Evolutionary conservation across 2,797 vertebrate species (phyloP), one percentile per base, ranked within the genome.

Genomic region (Adrianichthys oophorus): DNA sequence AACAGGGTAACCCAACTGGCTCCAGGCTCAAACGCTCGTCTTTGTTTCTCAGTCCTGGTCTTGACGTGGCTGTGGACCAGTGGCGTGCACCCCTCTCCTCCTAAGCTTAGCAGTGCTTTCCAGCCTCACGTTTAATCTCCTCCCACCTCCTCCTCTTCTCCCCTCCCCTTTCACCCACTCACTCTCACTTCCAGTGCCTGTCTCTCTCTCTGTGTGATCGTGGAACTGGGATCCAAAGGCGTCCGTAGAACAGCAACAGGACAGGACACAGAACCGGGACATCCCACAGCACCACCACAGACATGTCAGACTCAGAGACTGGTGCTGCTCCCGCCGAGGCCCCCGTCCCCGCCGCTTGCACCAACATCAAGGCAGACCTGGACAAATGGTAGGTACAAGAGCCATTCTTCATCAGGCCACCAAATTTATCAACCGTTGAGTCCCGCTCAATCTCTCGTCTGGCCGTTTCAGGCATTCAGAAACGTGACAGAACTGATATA

Each of bases 271-370:
- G 64, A 67, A 62, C 61, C 62, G 57, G 29, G 37, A 56, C 71
- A 66, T 69, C 68, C 67, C 74, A 46, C 68, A 76, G 10, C 72
- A 62, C 32, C 43, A 59, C 63, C 47, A 52, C 63, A 78, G 79
- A 80, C 80, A 93, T 93, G 92, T 91, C 91, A 40, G 92, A 93
- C 85, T 88, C 89, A 0, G 87, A 92, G 86, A 87, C 76, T 37
- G 52, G 74, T 37, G 61, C 74, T 15, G 70, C 85, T 66, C 83
- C 86, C 4, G 58, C 76, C 0, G 87, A 92, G 76, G 83, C 85
- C 77, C 82, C 89, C 10, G 79, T 92, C 67, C 91, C 92, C 4
- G 75, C 85, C 46, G 79, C 83, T 15, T 93, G 92, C 56, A 74
- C 80, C 73, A 50, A 58, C 72, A 87, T 91, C 87, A 93, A 92